Base-by-base conservation (phyloP, 2,888 invertebrate genomes). In the Caenorhabditis becei region DNA sequence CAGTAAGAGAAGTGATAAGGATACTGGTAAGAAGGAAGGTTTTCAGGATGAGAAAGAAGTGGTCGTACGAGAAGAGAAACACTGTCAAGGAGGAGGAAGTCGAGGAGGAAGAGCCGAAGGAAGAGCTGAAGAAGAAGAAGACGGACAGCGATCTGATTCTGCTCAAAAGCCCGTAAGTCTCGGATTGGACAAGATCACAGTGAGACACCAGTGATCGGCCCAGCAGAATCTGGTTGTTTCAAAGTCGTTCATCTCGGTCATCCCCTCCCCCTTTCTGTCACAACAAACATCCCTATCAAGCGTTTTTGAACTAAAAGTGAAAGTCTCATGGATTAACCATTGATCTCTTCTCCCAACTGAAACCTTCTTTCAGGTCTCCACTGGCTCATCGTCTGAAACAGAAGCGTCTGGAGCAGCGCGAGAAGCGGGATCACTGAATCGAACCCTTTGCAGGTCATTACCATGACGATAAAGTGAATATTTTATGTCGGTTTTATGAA, bases 351-450 rank as follows among this genome's bases (percentile, higher is more conserved):
- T 23, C 26, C 16, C 10, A 2, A 11, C 26, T 26, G 14, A n/a
- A n/a, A n/a, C n/a, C n/a, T n/a, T 16, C 1, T 58, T 71, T 24
- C 77, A 77, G 77, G 62, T 77, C 67, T 2, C 77, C 67, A 24
- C 24, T 77, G 41, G 77, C 67, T n/a, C 77, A 67, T 35, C 77
- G 49, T 35, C 51, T 53, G n/a, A 75, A 75, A 44, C 75, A 75
- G 35, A 32, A 62, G 10, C 37, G 41, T 18, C 59, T 75, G 23
- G 75, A 75, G 11, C 18, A 74, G 37, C 37, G 51, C 18, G 74
- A 71, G 62, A 53, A 44, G 41, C 32, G 32, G 5, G 10, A 32
- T 10, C 32, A 32, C 10, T 32, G 32, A 32, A 32, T 10, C 4
- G 32, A 4, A 32, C 32, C 10, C 32, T 4, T 32, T 7, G 10